These are phyloP conservation scores for Sebastes vulpes DNA, from an alignment of 2,797 vertebrate genomes.

Conservation along the genomic window DNA sequence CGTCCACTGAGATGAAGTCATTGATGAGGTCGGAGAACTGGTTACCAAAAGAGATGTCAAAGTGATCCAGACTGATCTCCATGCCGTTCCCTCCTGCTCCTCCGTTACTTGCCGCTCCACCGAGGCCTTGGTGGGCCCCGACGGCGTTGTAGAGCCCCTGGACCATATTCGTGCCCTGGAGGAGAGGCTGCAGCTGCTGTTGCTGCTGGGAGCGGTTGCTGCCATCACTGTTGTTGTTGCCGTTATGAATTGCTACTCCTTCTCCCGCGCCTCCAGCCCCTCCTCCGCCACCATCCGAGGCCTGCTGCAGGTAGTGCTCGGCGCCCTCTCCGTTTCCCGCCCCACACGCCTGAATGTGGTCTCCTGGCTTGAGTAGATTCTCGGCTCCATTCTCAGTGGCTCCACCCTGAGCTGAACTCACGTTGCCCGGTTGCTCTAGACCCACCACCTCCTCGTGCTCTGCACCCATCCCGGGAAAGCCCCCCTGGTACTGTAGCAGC, in stretches of 20 bases:
- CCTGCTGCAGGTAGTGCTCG: slow-evolving; percentile 94
- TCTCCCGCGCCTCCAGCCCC: slow-evolving; percentile 75
- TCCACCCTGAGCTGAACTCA: slow-evolving; percentile 72
- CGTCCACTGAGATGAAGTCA: slow-evolving; percentile 98
- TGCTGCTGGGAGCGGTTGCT: slow-evolving; percentile 73
- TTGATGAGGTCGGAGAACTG: slow-evolving; percentile 99
- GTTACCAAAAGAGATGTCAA: slow-evolving; percentile 99
- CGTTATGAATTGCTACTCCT: slow-evolving; percentile 82
- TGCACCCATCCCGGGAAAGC: slow-evolving; percentile 89
- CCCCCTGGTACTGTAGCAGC: slow-evolving; percentile 96
- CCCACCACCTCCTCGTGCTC: slow-evolving; percentile 95
- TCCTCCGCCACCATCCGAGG: slow-evolving; percentile 75
- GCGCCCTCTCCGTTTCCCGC: slow-evolving; percentile 86
- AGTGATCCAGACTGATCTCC: slow-evolving; percentile 99
- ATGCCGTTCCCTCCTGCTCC: slow-evolving; percentile 89
- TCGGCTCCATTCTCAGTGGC: slow-evolving; percentile 84
- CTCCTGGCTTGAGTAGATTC: slow-evolving; percentile 92
- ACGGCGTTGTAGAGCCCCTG: slow-evolving; percentile 94
- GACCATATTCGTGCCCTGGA: slow-evolving; percentile 92
- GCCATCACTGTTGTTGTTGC: slow-evolving; percentile 73
- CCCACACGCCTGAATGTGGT: slow-evolving; percentile 92
- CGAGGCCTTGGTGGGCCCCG: slow-evolving; percentile 90
- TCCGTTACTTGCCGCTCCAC: slow-evolving; percentile 78
- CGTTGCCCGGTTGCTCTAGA: slow-evolving; percentile 86
- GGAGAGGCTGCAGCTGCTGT: slow-evolving; percentile 90